Percentiles rank a stretch among this genome's conserved stretches.
Evolutionary conservation across 2,888 invertebrate species (phyloP).

Genomic region (Villa cingulata): DNA sequence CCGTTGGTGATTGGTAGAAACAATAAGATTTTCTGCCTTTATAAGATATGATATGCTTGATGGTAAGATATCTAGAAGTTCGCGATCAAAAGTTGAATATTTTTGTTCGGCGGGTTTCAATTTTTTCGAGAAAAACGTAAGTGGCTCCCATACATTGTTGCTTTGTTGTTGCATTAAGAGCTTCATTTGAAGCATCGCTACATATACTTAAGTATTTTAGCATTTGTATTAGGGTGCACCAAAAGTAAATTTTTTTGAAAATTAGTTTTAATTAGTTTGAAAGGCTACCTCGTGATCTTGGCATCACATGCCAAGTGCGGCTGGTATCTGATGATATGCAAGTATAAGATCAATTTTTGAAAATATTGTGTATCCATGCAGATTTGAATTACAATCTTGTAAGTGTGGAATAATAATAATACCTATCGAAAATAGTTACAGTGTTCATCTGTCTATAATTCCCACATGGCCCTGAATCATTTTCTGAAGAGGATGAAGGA

Average conservation of each 20-base stretch:
- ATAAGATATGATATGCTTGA: conserved; percentile 2
- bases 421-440: too few relatives aligned
- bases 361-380: too few relatives aligned
- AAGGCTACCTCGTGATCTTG: neutral
- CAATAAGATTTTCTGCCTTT: neutral
- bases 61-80: conserved; percentile 17
- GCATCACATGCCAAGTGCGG: neutral
- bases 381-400: too few relatives aligned
- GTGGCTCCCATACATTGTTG: conserved; percentile 14
- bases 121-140: conserved; percentile 20
- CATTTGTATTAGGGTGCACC: conserved; percentile 1
- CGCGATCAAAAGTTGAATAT: too few relatives aligned
- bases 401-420: too few relatives aligned
- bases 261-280: neutral
- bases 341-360: too few relatives aligned
- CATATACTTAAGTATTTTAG: neutral
- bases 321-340: neutral
- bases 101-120: conserved; percentile 16
- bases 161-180: conserved; percentile 17
- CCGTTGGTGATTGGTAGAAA: neutral
- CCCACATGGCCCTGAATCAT: too few relatives aligned
- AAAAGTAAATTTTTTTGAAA: conserved; percentile 5
- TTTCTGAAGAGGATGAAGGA: too few relatives aligned
- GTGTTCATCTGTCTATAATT: too few relatives aligned
- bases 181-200: conserved; percentile 15